phyloP scores from a whole-genome alignment of 2,888 invertebrate species.

The Morinoia aosen region DNA sequence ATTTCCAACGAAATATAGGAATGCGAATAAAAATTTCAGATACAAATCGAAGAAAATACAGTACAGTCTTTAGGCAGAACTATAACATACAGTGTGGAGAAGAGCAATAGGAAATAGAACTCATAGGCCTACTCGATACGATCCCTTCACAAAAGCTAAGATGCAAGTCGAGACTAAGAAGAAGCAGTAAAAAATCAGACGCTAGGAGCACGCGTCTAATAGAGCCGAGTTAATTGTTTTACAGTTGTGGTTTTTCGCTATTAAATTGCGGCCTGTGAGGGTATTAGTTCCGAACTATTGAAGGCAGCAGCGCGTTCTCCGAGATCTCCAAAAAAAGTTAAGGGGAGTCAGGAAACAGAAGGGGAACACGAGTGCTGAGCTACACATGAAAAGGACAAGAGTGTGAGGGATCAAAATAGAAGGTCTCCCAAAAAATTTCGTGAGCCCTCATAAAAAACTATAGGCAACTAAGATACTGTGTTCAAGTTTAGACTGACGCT shows the following conservation, averaged over 20 bases:
- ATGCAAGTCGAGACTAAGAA: background rate
- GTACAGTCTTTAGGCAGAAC: too few relatives aligned
- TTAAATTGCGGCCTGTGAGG: background rate
- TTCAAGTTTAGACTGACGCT: too few relatives aligned
- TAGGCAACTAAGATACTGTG: too few relatives aligned
- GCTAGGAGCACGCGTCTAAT: background rate
- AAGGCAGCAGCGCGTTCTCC: background rate
- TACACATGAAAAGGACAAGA: background rate
- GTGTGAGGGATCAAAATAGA: background rate
- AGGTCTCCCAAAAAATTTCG: background rate
- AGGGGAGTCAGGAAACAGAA: background rate
- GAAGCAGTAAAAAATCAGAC: background rate
- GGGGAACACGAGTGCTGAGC: background rate
- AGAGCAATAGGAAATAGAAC: background rate
- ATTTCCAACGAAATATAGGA: background rate
- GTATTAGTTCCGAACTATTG: slow-evolving; percentile 39
- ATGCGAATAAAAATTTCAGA: background rate
- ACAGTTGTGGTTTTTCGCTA: background rate
- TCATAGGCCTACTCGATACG: background rate
- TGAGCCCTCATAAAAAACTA: background rate
- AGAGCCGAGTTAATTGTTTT: slow-evolving; percentile 5
- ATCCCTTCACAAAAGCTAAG: background rate
- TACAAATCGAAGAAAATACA: background rate
- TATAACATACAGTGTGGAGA: background rate
- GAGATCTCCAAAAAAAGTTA: background rate